These are phyloP conservation scores for Pseudococcus longispinus DNA, from an alignment of 2,888 invertebrate species.

Conservation along the genomic window DNA sequence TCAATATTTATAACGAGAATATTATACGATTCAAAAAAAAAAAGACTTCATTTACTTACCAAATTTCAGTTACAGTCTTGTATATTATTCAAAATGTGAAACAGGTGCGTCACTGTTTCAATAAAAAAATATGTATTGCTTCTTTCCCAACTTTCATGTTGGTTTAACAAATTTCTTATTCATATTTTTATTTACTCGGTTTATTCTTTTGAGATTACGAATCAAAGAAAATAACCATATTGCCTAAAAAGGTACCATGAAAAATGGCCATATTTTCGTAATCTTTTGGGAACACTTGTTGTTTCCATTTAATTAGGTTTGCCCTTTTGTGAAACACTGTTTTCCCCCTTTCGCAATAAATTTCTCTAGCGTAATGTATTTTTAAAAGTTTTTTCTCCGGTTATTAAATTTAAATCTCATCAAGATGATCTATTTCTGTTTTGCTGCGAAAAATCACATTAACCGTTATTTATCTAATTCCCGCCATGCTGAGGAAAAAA, in stretches of 20 bases:
- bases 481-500: not conserved
- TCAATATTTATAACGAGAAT: not conserved
- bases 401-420: not conserved
- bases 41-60: not conserved
- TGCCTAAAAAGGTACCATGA: not conserved
- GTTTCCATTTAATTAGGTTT: not conserved
- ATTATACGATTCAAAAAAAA: not conserved
- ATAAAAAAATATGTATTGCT: not conserved
- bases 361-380: not conserved
- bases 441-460: not conserved
- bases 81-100: not conserved
- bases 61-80: not conserved
- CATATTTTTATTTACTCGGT: not conserved
- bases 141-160: not conserved
- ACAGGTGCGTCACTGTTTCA: not conserved
- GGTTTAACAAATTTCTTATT: not conserved
- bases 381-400: not conserved
- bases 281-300: not conserved
- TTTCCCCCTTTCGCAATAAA: not conserved
- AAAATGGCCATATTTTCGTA: not conserved
- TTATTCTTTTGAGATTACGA: slow-evolving; percentile 4
- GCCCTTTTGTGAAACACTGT: not conserved
- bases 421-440: not conserved
- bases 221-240: not conserved
- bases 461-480: not conserved